Conservation (phyloP, 2,888 invertebrate genomes). For the Urechis unicinctus region DNA sequence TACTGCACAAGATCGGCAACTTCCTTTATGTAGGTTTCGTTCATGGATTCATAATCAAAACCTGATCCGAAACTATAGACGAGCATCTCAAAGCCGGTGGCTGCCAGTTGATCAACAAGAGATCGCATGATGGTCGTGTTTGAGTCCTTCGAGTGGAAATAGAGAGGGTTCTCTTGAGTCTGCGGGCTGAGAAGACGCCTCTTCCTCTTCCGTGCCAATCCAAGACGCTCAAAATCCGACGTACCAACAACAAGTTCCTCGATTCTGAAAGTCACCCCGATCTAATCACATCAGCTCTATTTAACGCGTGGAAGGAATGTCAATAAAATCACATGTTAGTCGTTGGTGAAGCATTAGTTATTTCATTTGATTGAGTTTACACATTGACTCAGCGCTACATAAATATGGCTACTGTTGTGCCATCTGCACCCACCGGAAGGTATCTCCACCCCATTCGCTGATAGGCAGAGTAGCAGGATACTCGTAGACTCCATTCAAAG, state of each 20-base stretch:
- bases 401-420: too few species aligned
- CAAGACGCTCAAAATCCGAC: constrained; percentile 14
- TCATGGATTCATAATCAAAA: constrained; percentile 18
- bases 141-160: constrained; percentile 20
- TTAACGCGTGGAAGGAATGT: too few species aligned
- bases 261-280: constrained; percentile 1
- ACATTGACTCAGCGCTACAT: too few species aligned
- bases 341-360: too few species aligned
- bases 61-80: constrained; percentile 23
- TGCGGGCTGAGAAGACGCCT: constrained; percentile 21
- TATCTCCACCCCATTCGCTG: neutral
- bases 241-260: constrained; percentile 18
- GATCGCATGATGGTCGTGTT: constrained; percentile 4
- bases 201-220: constrained; percentile 12
- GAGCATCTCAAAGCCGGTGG: constrained; percentile 24
- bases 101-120: constrained; percentile 21
- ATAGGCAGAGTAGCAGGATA: neutral
- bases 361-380: too few species aligned
- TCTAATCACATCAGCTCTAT: too few species aligned
- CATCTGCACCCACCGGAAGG: too few species aligned
- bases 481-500: constrained; percentile 17
- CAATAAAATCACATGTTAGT: too few species aligned
- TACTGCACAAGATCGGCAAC: constrained; percentile 14
- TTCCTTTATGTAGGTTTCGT: constrained; percentile 15
- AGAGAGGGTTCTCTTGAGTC: constrained; percentile 23